Evolutionary conservation across 2,888 invertebrate genomes (phyloP), one percentile per base, ranked within the genome.

Genomic region (Ophion ellenae): DNA sequence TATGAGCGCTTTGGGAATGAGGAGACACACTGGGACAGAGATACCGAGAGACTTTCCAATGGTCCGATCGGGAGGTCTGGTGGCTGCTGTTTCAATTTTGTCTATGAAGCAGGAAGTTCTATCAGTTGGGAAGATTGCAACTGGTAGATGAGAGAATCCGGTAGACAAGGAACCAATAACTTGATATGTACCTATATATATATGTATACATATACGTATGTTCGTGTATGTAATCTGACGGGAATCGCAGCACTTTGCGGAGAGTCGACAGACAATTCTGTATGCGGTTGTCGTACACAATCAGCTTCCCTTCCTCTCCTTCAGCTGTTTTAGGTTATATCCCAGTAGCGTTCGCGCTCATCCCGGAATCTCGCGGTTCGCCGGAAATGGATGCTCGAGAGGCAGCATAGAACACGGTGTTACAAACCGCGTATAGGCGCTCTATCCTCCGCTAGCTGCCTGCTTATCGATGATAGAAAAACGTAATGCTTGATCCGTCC

Each of bases 251-350:
- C 61, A 77, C 71, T 63, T 74, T 64, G 80, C 76, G 80, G 69
- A 66, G 76, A 79, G 71, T 81, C 85, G 85, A 79, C 76, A 79
- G 84, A 81, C 85, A 85, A 85, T 85, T 78, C 64, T 83, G 67
- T 76, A 76, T 81, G 87, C 83, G 87, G 83, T 87, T 85, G 70
- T 84, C 81, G 81, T 80, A 83, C 81, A 81, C 83, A 77, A 84
- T 84, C 69, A 76, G 85, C 74, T 75, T 20, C 76, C 47, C 76
- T 47, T 24, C 64, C n/a, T 53, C 64, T 69, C 71, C 76, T 59
- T 70, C 9, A 9, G n/a, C 67, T 79, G 71, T 79, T 76, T 79
- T 47, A 66, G 45, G 64, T 45, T 75, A 73, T 84, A 85, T 79
- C 81, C 64, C 53, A 64, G 32, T 47, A 71, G 76, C 75, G 69